These are phyloP conservation scores for Sphaeramia orbicularis DNA, from an alignment of 2,797 vertebrate genomes.

Conservation along the genomic window DNA sequence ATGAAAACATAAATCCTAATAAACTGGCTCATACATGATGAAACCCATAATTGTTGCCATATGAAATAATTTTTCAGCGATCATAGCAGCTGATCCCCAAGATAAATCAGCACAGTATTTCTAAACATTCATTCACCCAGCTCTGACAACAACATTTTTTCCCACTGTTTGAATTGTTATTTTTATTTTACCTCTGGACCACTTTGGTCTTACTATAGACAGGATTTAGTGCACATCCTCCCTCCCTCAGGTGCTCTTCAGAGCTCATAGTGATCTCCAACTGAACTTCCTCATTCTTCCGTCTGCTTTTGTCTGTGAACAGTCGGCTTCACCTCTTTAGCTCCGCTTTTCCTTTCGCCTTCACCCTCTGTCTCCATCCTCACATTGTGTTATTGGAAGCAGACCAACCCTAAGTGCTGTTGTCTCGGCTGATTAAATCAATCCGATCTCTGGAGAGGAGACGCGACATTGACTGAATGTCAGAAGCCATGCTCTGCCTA, in stretches of 20 bases:
- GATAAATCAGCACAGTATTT: no score
- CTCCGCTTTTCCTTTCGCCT: no score
- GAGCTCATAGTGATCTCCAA: slow-evolving; percentile 9
- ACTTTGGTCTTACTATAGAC: neutral
- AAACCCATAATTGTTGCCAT: no score
- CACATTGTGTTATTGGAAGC: slow-evolving; percentile 25
- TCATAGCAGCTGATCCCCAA: no score
- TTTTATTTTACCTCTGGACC: neutral
- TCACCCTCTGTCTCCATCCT: no score
- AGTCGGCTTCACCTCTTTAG: neutral
- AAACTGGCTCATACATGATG: no score
- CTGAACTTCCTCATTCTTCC: neutral
- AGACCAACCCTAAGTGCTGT: slow-evolving; percentile 26
- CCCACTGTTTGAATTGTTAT: neutral
- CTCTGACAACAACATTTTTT: neutral
- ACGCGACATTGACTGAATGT: neutral
- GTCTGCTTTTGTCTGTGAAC: slow-evolving; percentile 1
- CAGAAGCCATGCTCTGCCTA: neutral
- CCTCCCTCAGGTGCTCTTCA: slow-evolving; percentile 5
- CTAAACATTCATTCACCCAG: no score
- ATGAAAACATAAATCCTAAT: no score
- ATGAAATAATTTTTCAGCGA: no score
- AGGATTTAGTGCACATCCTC: no score
- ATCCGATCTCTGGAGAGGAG: slow-evolving; percentile 7
- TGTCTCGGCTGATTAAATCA: slow-evolving; percentile 20